phyloP scores from a whole-genome alignment of 2,113 vertebrate genomes.

The Leucosticte australis region DNA sequence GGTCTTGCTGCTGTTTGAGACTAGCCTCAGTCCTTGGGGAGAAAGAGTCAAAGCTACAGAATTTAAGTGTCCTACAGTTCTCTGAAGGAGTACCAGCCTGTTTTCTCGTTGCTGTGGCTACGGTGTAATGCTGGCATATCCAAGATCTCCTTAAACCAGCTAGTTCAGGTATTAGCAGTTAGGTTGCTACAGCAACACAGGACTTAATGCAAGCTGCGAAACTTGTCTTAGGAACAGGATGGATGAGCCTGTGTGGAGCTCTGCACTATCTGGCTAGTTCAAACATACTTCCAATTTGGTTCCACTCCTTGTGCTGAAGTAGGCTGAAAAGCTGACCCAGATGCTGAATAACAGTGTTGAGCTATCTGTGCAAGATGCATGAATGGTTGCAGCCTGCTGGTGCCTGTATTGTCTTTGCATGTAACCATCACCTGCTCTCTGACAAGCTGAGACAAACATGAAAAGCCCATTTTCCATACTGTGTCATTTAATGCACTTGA shows the following conservation, averaged over 20 bases:
- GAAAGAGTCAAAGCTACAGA: not conserved
- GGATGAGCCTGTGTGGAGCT: not conserved
- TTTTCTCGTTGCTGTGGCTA: not conserved
- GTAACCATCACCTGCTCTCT: not conserved
- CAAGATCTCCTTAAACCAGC: not conserved
- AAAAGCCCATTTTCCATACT: not conserved
- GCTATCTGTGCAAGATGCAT: not conserved
- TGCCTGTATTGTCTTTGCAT: not conserved
- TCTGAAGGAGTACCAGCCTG: not conserved
- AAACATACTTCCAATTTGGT: not conserved
- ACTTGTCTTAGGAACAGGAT: not conserved
- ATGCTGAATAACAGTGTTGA: not conserved
- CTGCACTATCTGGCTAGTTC: not conserved
- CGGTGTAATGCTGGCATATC: not conserved
- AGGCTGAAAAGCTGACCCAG: not conserved
- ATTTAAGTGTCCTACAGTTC: not conserved
- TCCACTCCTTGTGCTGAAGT: not conserved
- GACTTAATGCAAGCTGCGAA: not conserved
- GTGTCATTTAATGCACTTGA: not conserved
- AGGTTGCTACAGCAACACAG: conserved; percentile 17
- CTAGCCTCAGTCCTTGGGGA: not conserved
- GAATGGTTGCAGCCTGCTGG: not conserved
- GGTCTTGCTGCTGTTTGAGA: not conserved
- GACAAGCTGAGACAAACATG: not conserved
- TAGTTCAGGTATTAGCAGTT: not conserved